Percentiles rank a stretch among this genome's conserved stretches.
These are phyloP conservation scores for Tursiops truncatus DNA, from an alignment of 2,113 vertebrate species.

Conservation along the genomic window DNA sequence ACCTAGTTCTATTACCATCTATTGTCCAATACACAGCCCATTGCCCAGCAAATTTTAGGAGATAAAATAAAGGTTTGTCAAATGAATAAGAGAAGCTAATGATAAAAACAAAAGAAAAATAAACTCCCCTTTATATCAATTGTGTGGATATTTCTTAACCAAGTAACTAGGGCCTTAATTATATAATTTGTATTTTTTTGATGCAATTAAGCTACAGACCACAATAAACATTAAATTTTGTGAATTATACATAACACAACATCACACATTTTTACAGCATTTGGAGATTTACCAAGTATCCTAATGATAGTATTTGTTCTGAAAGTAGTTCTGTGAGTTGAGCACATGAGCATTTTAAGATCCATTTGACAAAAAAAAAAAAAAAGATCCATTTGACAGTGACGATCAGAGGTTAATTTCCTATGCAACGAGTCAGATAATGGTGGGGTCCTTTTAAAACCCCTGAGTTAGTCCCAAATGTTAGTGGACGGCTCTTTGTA, in stretches of 20 bases:
- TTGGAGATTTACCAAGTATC: not conserved
- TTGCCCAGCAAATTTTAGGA: not conserved
- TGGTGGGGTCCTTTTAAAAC: not conserved
- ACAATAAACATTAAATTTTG: not conserved
- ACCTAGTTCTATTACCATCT: not conserved
- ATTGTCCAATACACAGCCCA: not conserved
- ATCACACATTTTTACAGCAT: not conserved
- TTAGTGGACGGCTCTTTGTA: not conserved
- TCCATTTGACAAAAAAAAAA: not conserved
- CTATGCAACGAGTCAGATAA: not conserved
- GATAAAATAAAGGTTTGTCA: not conserved
- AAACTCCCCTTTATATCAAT: not conserved
- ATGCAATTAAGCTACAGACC: not conserved
- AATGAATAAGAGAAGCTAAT: not conserved
- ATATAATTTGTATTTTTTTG: not conserved
- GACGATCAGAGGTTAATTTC: not conserved
- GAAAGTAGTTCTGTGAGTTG: not conserved
- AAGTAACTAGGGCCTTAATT: not conserved
- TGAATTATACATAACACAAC: not conserved
- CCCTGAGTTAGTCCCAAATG: not conserved
- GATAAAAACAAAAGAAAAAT: not conserved
- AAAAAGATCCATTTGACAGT: not conserved
- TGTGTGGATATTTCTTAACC: not conserved
- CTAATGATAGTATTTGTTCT: not conserved
- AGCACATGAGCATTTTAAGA: slow-evolving; percentile 4